Evolutionary conservation across 2,797 vertebrate genomes (phyloP).

Genomic region (Myotis pilosus): DNA sequence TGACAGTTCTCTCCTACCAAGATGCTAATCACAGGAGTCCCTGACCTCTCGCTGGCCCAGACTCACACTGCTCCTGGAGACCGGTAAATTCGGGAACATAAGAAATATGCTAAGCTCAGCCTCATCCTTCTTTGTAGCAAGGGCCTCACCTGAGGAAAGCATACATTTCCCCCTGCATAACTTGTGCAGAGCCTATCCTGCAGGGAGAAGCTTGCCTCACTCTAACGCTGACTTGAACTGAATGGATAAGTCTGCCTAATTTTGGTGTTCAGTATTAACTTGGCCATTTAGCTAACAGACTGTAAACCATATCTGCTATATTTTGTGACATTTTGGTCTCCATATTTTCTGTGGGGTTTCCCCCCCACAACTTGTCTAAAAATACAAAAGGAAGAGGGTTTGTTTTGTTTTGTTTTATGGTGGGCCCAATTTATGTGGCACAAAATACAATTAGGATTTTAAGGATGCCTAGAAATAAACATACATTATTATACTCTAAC

Average conservation of each 20-base stretch:
- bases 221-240: neutral
- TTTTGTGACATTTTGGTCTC: neutral
- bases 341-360: neutral
- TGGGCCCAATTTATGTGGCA: neutral
- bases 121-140: neutral
- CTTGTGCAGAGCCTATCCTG: neutral
- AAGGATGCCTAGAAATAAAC: constrained; percentile 19
- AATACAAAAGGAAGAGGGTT: neutral
- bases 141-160: neutral
- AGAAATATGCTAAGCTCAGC: neutral
- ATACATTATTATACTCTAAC: neutral
- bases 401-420: neutral
- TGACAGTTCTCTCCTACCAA: neutral
- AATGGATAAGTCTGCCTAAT: neutral
- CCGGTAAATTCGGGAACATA: neutral
- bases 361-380: neutral
- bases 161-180: neutral
- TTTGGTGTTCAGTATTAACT: neutral
- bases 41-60: neutral
- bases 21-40: neutral
- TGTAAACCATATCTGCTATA: neutral
- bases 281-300: neutral
- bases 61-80: neutral
- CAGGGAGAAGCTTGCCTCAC: neutral
- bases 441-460: neutral